A percentile compares a stretch with the other conserved stretches of the same genome.
Conservation (phyloP, 1,140 invertebrate species). For the Bombus balteatus region DNA sequence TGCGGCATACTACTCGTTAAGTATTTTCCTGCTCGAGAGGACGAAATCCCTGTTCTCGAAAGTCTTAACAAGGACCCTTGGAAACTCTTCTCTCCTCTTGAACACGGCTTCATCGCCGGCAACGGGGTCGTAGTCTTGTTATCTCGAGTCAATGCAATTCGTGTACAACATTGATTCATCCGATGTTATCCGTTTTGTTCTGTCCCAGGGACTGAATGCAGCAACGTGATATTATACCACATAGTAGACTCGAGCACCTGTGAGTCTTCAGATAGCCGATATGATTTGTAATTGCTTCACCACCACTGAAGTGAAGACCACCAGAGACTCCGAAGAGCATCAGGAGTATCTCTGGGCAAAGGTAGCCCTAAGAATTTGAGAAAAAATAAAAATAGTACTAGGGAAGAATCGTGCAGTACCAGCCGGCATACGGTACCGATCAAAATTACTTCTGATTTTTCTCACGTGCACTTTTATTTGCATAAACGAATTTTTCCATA, state of each 20-base stretch:
- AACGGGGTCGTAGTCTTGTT: constrained; percentile 42
- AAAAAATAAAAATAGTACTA: not conserved
- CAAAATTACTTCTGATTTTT: too few species aligned
- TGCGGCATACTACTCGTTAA: constrained; percentile 5
- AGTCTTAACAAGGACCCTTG: constrained; percentile 17
- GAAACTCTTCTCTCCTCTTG: not conserved
- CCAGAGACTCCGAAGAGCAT: not conserved
- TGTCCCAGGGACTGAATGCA: not conserved
- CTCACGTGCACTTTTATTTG: too few species aligned
- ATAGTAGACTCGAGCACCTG: not conserved
- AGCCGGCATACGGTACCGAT: too few species aligned
- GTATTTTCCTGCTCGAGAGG: constrained; percentile 21
- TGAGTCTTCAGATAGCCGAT: not conserved
- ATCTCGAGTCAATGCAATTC: constrained; percentile 43
- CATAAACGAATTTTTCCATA: too few species aligned
- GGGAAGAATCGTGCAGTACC: too few species aligned
- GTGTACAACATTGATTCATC: constrained; percentile 47
- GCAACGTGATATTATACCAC: not conserved
- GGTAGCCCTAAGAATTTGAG: not conserved
- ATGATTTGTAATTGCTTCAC: not conserved
- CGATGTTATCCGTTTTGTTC: not conserved
- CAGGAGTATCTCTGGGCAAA: not conserved
- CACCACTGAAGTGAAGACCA: not conserved
- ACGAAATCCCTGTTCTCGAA: constrained; percentile 37
- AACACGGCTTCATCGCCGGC: not conserved